phyloP scores from a whole-genome alignment of 2,888 invertebrate species.

The Sinelater perroti region DNA sequence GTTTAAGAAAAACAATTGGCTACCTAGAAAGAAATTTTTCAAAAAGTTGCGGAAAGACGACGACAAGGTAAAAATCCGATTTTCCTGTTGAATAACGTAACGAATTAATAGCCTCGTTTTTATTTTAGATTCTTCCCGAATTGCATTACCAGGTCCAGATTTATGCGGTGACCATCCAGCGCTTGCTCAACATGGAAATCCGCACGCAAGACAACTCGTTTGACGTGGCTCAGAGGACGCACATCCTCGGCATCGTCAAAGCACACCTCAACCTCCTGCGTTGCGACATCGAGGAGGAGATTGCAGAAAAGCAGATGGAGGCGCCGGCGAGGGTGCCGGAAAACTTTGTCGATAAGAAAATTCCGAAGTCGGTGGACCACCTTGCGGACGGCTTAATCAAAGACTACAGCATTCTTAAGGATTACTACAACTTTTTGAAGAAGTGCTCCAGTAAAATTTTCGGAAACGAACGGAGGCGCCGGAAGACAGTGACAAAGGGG shows the following conservation, averaged over 20 bases:
- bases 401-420: slow-evolving; percentile 69
- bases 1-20: slow-evolving; percentile 23
- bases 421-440: slow-evolving; percentile 67
- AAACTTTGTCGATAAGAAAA: slow-evolving; percentile 37
- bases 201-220: slow-evolving; percentile 53
- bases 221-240: slow-evolving; percentile 55
- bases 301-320: slow-evolving; percentile 49
- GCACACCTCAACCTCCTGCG: slow-evolving; percentile 62
- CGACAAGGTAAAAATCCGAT: slow-evolving; percentile 21
- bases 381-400: slow-evolving; percentile 66
- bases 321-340: slow-evolving; percentile 3
- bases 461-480: slow-evolving; percentile 32
- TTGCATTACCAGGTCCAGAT: slow-evolving; percentile 66
- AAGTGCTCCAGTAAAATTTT: slow-evolving; percentile 67
- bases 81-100: not conserved
- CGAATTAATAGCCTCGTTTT: no score
- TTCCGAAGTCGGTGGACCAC: slow-evolving; percentile 62
- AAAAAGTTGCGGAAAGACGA: slow-evolving; percentile 16
- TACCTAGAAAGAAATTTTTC: slow-evolving; percentile 32
- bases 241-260: slow-evolving; percentile 60
- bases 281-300: slow-evolving; percentile 65
- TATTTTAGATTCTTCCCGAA: slow-evolving; percentile 67
- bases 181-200: slow-evolving; percentile 58
- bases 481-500: no score
- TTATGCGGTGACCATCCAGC: slow-evolving; percentile 63